These are phyloP conservation scores for Chaetorhynchus papuensis DNA, from an alignment of 2,113 vertebrate genomes.

Conservation along the genomic window DNA sequence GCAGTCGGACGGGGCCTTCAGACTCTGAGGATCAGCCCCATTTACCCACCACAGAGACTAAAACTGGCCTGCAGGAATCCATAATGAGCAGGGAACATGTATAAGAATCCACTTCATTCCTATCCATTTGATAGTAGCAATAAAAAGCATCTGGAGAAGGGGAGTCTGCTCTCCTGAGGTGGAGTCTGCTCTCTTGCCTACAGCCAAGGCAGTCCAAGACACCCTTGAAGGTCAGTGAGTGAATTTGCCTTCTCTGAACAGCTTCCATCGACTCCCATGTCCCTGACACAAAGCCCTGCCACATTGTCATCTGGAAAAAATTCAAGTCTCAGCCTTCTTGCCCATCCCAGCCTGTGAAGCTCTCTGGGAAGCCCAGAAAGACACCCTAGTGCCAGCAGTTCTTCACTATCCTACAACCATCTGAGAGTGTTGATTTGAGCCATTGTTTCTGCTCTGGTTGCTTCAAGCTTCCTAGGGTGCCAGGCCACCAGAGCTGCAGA, in stretches of 20 bases:
- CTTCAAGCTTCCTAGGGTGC: background rate
- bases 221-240: background rate
- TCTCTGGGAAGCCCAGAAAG: background rate
- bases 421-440: background rate
- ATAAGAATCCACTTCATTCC: background rate
- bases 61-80: background rate
- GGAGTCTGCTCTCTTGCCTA: background rate
- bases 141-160: background rate
- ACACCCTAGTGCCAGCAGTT: background rate
- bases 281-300: background rate
- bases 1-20: background rate
- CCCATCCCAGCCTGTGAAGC: background rate
- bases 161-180: background rate
- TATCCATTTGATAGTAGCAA: background rate
- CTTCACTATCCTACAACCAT: background rate
- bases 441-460: background rate
- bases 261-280: background rate
- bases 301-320: background rate
- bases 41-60: background rate
- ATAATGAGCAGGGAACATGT: rapidly evolving
- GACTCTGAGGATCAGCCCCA: background rate
- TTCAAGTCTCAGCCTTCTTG: background rate
- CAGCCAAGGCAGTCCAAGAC: background rate
- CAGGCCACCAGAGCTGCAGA: background rate
- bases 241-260: background rate